phyloP scores from a whole-genome alignment of 30 jellyfish, hydroid and myxozoan genomes.

The Hydractinia echinata region DNA sequence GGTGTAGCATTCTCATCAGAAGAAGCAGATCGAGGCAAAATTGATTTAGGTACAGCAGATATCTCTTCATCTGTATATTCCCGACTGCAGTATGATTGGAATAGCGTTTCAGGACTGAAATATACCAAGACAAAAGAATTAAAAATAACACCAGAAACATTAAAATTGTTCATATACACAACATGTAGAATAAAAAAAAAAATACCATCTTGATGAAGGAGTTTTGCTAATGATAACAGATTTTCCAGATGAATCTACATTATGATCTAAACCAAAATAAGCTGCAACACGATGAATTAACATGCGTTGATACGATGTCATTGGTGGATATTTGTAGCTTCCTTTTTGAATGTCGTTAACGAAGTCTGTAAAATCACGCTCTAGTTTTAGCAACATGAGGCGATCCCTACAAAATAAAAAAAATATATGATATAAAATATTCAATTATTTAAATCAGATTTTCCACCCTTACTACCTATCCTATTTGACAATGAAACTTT shows the following conservation, averaged over 20 bases:
- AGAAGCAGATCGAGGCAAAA: slow-evolving; percentile 74
- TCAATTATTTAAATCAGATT: no score
- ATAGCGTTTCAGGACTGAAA: slow-evolving; percentile 78
- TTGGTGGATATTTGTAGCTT: slow-evolving; percentile 56
- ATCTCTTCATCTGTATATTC: slow-evolving; percentile 93
- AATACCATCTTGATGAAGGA: slow-evolving; percentile 72
- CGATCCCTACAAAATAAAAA: slow-evolving; percentile 63
- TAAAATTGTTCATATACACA: not conserved
- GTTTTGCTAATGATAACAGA: slow-evolving; percentile 87
- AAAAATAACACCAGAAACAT: not conserved
- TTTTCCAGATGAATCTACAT: slow-evolving; percentile 85
- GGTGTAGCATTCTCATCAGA: slow-evolving; percentile 80
- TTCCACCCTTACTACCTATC: no score
- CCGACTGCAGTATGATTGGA: slow-evolving; percentile 87
- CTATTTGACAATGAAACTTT: no score
- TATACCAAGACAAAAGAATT: not conserved
- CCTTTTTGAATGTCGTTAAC: slow-evolving; percentile 46
- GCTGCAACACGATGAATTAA: slow-evolving; percentile 98
- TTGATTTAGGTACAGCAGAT: slow-evolving; percentile 66
- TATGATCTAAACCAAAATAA: slow-evolving; percentile 89
- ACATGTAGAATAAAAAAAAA: not conserved
- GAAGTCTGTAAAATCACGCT: slow-evolving; percentile 72
- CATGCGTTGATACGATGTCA: slow-evolving; percentile 96
- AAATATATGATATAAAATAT: not conserved
- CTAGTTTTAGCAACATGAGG: slow-evolving; percentile 76